Conservation (phyloP, 2,113 vertebrate species). For the Parotia lawesii region DNA sequence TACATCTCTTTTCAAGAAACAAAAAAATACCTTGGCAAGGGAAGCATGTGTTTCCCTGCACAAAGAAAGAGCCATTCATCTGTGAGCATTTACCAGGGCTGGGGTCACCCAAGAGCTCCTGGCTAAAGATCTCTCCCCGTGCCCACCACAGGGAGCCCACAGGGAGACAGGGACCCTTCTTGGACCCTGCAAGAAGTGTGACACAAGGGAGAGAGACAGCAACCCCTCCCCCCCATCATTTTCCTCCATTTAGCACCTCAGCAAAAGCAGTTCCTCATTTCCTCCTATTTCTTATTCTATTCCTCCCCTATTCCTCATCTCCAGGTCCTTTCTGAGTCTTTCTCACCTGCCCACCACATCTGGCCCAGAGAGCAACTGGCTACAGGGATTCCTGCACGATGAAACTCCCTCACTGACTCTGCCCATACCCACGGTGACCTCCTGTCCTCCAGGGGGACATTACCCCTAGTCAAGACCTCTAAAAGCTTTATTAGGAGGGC, state of each 20-base stretch:
- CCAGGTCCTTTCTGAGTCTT: background rate
- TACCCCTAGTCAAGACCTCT: background rate
- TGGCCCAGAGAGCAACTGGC: background rate
- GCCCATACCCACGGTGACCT: background rate
- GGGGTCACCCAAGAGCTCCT: background rate
- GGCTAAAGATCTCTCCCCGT: fast-evolving
- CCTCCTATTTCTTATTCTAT: background rate
- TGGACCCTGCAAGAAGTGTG: fast-evolving
- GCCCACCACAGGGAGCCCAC: background rate
- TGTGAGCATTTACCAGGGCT: background rate
- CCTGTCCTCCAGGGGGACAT: background rate
- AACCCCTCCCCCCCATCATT: fast-evolving
- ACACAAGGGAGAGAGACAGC: fast-evolving
- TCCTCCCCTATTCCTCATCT: background rate
- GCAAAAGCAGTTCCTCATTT: background rate
- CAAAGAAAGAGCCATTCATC: slow-evolving; percentile 17
- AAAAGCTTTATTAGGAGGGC: background rate
- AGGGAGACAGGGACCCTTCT: background rate
- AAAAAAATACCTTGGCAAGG: background rate
- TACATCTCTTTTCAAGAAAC: background rate
- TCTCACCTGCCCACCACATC: fast-evolving
- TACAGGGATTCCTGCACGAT: background rate
- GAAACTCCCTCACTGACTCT: background rate
- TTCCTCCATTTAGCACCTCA: background rate
- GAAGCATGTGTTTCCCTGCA: background rate